phyloP scores from a whole-genome alignment of 1,140 invertebrate genomes.

The Cydia pomonella region DNA sequence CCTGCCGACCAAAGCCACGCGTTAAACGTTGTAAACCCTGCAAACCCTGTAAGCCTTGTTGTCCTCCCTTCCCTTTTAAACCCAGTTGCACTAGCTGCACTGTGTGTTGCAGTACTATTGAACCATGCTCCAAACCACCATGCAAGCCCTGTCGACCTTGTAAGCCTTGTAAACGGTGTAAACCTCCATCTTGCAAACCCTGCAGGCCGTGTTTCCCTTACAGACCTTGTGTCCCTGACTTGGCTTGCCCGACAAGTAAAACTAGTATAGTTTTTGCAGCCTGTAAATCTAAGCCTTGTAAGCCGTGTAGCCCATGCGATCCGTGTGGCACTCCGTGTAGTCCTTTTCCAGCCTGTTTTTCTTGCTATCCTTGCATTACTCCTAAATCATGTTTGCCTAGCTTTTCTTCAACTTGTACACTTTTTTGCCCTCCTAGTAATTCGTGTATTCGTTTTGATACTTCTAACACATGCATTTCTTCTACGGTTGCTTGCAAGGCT shows the following conservation, averaged over 20 bases:
- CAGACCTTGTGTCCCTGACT: constrained; percentile 32
- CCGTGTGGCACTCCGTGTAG: neutral
- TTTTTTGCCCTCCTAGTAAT: neutral
- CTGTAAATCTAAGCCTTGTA: neutral
- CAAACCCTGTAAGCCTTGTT: constrained; percentile 18
- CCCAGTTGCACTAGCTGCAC: constrained; percentile 34
- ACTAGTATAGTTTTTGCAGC: constrained; percentile 5
- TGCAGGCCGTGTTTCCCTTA: constrained; percentile 32
- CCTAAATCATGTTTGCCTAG: neutral
- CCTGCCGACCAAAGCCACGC: neutral
- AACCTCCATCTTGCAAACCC: constrained; percentile 30
- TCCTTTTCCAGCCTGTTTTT: neutral
- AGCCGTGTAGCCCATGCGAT: neutral
- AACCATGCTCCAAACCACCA: constrained; percentile 40
- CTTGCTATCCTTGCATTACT: constrained; percentile 2
- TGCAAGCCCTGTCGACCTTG: constrained; percentile 44
- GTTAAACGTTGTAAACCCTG: constrained; percentile 6
- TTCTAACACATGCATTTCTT: neutral
- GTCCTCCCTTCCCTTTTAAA: constrained; percentile 15
- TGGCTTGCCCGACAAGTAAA: constrained; percentile 11
- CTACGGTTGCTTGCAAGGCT: neutral
- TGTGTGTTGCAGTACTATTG: constrained; percentile 40
- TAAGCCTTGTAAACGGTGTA: constrained; percentile 27
- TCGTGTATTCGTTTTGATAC: neutral
- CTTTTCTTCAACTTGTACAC: neutral